Evolutionary conservation across 2,797 vertebrate species (phyloP).

Genomic region (Eurystomus glaucurus): DNA sequence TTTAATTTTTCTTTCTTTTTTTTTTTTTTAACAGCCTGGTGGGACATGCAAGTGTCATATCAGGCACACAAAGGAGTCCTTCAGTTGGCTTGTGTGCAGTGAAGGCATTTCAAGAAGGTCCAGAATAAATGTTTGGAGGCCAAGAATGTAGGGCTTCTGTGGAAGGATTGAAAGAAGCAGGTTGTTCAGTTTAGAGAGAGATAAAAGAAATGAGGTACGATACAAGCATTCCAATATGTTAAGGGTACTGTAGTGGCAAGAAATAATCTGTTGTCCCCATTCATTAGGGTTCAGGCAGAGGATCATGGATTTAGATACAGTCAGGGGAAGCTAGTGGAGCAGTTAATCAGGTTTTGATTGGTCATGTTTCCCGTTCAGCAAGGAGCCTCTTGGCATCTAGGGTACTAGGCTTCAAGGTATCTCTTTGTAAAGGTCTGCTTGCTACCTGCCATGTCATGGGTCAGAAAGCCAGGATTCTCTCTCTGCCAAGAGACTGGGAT

Average conservation of each 20-base stretch:
- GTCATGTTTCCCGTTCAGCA: not conserved
- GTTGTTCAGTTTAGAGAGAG: not conserved
- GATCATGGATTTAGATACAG: not conserved
- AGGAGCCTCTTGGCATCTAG: not conserved
- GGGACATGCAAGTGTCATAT: not conserved
- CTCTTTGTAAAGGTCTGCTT: not conserved
- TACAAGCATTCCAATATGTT: not conserved
- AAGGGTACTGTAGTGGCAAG: not conserved
- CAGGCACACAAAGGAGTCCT: not conserved
- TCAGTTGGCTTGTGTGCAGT: not conserved
- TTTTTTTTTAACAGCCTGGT: not conserved
- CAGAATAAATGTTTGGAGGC: not conserved
- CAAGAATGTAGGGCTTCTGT: not conserved
- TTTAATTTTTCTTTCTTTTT: too few relatives aligned
- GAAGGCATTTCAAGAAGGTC: not conserved
- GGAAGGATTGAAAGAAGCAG: not conserved
- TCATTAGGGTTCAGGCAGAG: not conserved
- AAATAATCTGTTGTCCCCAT: not conserved
- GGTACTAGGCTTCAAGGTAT: not conserved
- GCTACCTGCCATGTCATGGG: rapidly evolving
- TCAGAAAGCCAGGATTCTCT: not conserved
- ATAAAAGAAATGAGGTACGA: not conserved
- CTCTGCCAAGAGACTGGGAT: not conserved
- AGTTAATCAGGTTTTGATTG: not conserved
- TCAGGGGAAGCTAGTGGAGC: not conserved